These are phyloP conservation scores for Penaeus monodon DNA, from an alignment of 2,888 invertebrate species.

Conservation along the genomic window DNA sequence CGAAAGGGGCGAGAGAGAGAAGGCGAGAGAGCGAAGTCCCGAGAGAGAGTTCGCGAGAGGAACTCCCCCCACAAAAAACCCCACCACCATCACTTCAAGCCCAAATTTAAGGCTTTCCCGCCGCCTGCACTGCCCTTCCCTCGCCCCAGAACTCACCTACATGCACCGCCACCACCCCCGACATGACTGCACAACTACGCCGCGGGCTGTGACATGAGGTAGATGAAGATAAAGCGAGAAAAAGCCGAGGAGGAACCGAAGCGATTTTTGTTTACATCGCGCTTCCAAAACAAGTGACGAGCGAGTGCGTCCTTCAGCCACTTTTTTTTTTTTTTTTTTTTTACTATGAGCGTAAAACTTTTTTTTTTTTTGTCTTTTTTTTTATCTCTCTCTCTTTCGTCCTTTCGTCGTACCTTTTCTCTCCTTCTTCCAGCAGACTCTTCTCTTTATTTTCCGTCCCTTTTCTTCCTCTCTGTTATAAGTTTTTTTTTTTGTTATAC, in stretches of 20 bases:
- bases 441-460: no score
- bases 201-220: constrained; percentile 57
- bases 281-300: constrained; percentile 41
- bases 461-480: no score
- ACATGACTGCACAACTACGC: constrained; percentile 55
- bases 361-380: neutral
- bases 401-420: no score
- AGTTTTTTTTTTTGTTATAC: no score
- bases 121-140: neutral
- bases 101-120: no score
- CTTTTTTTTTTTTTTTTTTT: neutral
- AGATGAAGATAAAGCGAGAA: constrained; percentile 49
- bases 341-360: constrained; percentile 11
- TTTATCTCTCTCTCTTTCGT: no score
- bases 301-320: constrained; percentile 13
- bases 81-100: no score
- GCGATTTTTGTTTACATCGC: constrained; percentile 61
- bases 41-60: no score
- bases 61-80: no score
- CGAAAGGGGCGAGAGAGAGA: no score
- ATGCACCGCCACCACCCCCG: constrained; percentile 59
- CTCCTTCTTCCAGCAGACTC: no score
- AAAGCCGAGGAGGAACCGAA: constrained; percentile 48
- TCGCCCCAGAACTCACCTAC: constrained; percentile 43
- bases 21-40: no score